Conservation (phyloP, 2,888 invertebrate species). For the Leucophora obtusa region DNA sequence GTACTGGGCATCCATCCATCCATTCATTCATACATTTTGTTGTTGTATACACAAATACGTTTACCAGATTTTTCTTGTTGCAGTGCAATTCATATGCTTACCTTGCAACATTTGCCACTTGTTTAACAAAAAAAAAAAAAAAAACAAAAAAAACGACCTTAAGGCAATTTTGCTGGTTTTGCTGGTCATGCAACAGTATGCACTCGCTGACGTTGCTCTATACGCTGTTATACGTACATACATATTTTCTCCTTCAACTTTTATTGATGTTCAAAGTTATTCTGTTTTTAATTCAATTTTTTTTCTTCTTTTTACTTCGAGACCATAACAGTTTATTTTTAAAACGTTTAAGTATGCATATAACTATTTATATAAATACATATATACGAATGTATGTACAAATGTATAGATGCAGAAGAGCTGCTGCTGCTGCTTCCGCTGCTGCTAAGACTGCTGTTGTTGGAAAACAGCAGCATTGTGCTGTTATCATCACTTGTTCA, state of each 20-base stretch:
- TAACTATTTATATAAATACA: slow-evolving; percentile 4
- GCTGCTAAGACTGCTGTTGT: not conserved
- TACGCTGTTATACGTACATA: not conserved
- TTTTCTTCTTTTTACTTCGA: not conserved
- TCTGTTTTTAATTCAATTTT: slow-evolving; percentile 6
- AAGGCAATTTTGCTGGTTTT: not conserved
- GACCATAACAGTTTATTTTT: slow-evolving; percentile 5
- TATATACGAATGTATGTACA: not conserved
- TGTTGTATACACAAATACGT: not conserved
- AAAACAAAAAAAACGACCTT: not conserved
- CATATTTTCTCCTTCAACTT: slow-evolving; percentile 13
- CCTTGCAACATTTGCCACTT: slow-evolving; percentile 12
- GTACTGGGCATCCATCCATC: not conserved
- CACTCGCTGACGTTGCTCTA: not conserved
- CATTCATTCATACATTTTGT: not conserved
- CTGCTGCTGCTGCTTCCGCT: too few relatives aligned
- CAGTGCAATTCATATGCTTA: slow-evolving; percentile 3
- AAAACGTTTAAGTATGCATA: slow-evolving; percentile 2
- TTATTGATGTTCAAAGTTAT: slow-evolving; percentile 13
- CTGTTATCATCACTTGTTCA: slow-evolving; percentile 5
- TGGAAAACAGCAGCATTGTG: not conserved
- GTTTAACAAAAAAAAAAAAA: not conserved
- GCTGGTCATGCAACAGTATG: slow-evolving; percentile 1
- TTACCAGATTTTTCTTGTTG: not conserved
- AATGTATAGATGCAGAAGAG: not conserved